Base-by-base conservation (phyloP, 2,113 vertebrate genomes). In the Micromys minutus region DNA sequence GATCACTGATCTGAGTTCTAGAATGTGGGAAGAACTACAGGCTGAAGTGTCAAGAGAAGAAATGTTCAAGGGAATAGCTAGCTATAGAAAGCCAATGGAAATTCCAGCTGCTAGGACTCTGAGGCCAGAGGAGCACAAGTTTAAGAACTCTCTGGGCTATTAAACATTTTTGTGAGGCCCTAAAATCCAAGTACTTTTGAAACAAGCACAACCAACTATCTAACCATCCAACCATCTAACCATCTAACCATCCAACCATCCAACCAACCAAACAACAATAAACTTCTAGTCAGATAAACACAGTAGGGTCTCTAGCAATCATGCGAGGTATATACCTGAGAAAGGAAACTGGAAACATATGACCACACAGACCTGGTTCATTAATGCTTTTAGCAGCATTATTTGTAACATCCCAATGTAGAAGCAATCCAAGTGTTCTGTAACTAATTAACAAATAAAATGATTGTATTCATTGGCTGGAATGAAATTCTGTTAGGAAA, bases 401-500 rank as follows among this genome's bases (percentile, higher is more conserved):
- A 74, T 67, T 88, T 50, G 76, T 93, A 91, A 34, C 76, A 80
- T 5, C 29, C n/a, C 1, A 67, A 89, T 83, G 26, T 79, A 8
- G 47, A 94, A 94, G 57, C 9, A 93, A 75, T 63, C 11, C n/a
- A 80, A 45, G 72, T 59, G 3, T 52, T 21, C 57, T 84, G 69
- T 24, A 69, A 1, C 13, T 89, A 5, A 72, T 69, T 61, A 91
- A 71, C 55, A 10, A 34, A 88, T 22, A 87, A 80, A 80, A 87
- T 52, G 77, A n/a, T 1, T 59, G 50, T 13, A 84, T 24, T 13
- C 3, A 22, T 72, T 31, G 6, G 83, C 2, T 63, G 1, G 47
- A 79, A 63, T 91, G 67, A 76, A 93, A 92, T 88, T 71, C 93
- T 34, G 2, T 52, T 71, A 65, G 75, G 75, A 89, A 86, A n/a